Conservation (phyloP, 2,113 vertebrate genomes). For the Bambusicola thoracicus region DNA sequence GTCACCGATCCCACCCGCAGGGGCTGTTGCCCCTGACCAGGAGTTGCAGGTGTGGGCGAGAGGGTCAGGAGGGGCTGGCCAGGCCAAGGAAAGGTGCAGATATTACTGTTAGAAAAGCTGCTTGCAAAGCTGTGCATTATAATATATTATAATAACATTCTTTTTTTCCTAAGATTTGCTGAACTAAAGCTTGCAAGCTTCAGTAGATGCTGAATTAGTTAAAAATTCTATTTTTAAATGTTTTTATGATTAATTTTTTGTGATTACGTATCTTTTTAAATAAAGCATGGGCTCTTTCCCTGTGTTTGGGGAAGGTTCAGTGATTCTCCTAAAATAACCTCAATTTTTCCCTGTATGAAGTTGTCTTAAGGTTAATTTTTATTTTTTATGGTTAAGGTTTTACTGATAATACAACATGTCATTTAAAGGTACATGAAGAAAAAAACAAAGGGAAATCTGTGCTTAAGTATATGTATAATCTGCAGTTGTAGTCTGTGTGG, state of each 20-base stretch:
- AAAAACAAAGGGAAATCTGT: background rate
- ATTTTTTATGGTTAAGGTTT: background rate
- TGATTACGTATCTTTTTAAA: background rate
- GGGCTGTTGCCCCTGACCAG: background rate
- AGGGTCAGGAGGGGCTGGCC: background rate
- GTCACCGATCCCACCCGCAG: background rate
- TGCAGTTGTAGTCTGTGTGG: background rate
- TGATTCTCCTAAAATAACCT: background rate
- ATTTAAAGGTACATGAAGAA: background rate
- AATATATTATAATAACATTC: accelerated
- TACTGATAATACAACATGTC: background rate
- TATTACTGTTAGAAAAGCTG: background rate
- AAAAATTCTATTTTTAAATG: background rate
- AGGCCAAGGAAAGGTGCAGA: background rate
- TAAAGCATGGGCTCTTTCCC: background rate
- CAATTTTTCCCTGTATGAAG: background rate
- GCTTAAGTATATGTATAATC: background rate
- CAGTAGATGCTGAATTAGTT: background rate
- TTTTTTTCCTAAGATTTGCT: background rate
- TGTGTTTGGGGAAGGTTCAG: background rate
- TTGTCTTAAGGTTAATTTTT: background rate
- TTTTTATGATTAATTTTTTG: background rate
- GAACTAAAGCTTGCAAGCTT: background rate
- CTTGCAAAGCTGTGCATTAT: background rate
- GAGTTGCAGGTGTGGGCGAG: too few relatives aligned